Conservation (phyloP, 2,113 vertebrate species). For the Arenaria interpres region DNA sequence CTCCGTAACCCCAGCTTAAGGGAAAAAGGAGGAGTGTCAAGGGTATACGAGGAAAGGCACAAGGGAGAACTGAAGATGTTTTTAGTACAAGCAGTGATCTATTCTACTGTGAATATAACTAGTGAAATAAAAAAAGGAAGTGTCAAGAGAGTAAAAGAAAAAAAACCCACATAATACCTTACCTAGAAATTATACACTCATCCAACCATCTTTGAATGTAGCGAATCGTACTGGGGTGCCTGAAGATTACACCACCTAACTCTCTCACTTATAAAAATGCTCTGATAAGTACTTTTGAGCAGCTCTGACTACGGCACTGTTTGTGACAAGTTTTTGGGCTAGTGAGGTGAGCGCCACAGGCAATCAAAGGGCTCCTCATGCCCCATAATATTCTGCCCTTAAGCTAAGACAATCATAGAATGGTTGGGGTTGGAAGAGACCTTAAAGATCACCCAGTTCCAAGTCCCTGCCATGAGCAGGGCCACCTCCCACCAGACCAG, state of each 20-base stretch:
- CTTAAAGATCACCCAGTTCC: neutral
- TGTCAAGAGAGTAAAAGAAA: neutral
- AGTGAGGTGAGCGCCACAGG: rapidly evolving
- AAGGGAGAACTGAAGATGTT: neutral
- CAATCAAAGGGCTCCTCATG: neutral
- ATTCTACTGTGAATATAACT: neutral
- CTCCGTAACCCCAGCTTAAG: neutral
- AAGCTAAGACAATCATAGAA: neutral
- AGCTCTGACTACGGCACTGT: neutral
- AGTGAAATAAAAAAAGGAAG: neutral
- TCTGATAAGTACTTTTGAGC: rapidly evolving
- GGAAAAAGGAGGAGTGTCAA: neutral
- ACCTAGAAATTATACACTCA: neutral
- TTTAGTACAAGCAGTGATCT: neutral
- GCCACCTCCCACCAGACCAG: no score
- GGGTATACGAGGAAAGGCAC: neutral
- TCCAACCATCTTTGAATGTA: neutral
- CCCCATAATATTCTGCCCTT: neutral
- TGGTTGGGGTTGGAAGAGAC: neutral
- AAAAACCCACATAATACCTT: neutral
- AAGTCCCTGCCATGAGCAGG: neutral
- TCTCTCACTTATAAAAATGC: neutral
- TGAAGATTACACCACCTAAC: no score
- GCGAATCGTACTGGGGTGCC: no score
- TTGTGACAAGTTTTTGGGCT: no score